phyloP scores from a whole-genome alignment of 2,113 vertebrate species.

The Pitta sordida region DNA sequence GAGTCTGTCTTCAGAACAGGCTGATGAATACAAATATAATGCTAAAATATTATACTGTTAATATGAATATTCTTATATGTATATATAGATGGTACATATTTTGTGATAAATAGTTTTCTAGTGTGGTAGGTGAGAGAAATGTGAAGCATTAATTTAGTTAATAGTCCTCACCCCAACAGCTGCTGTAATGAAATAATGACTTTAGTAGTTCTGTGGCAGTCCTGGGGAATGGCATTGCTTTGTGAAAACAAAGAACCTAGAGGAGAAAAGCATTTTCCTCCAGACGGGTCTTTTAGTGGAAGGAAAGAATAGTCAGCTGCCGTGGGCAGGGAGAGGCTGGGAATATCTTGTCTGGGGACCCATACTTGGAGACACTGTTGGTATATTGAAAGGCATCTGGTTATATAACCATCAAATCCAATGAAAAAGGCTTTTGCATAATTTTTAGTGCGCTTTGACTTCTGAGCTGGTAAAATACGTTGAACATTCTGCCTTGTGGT shows the following conservation, averaged over 20 bases:
- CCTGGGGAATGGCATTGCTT: background rate
- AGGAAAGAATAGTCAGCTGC: background rate
- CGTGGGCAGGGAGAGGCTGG: background rate
- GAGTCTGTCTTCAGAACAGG: background rate
- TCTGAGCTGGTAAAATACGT: background rate
- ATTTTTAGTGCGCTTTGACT: background rate
- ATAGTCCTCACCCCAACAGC: background rate
- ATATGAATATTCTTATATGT: background rate
- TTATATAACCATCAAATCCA: background rate
- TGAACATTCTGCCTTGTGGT: background rate
- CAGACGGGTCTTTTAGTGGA: background rate
- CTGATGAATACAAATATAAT: background rate
- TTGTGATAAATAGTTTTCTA: background rate
- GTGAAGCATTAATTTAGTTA: background rate
- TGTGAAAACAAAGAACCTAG: background rate
- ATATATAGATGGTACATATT: background rate
- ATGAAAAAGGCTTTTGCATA: background rate
- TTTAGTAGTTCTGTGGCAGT: background rate
- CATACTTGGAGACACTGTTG: background rate
- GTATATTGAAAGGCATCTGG: background rate
- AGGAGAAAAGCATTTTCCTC: background rate
- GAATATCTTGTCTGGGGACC: background rate
- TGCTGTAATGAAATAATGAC: background rate
- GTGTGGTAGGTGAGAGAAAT: background rate
- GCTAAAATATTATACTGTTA: background rate